Evolutionary conservation across 2,113 vertebrate species (phyloP), one percentile per base, ranked within the genome.

Genomic region (Egretta garzetta): DNA sequence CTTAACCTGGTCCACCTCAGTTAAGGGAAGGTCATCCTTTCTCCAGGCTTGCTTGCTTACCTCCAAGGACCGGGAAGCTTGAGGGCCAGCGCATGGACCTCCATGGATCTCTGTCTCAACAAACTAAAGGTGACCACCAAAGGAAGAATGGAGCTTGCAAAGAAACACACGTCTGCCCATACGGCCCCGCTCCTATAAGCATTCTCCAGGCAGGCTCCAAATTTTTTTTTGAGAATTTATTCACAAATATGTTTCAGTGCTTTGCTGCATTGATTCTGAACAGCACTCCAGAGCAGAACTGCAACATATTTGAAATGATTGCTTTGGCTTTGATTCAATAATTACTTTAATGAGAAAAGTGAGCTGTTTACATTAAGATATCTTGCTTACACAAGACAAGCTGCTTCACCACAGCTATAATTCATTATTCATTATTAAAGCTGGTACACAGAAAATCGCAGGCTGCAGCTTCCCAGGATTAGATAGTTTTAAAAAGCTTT

Each of bases 271-370:
- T 82, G 43, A 72, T 73, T 87, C 64, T 74, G 50, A 89, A 68
- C 47, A 74, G 59, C 64, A 45, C 58, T 80, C 47, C 20, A 68
- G 47, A 93, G 49, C 66, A 96, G 49, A 96, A 66, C 39, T 53
- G 70, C 49, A 82, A 56, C 13, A 28, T 80, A 70, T 90, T 90
- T 62, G 66, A 94, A 96, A 92, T 7, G 6, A 74, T 80, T 55
- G 21, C 53, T 88, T 91, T 91, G 73, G 62, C 77, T 96, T 94
- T 88, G 55, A 90, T 70, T 93, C 70, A 94, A 11, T 89, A 95
- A 96, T 92, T 83, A 84, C 56, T 95, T 85, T 89, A 95, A 93
- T 90, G 77, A 95, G 88, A 88, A 90, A 96, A 96, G 50, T 32
- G 55, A 86, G 52, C 64, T 93, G 72, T 90, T 93, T 90, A 83